These are phyloP conservation scores for Drosophila paranaensis DNA, from an alignment of 2,888 invertebrate species.

Conservation along the genomic window DNA sequence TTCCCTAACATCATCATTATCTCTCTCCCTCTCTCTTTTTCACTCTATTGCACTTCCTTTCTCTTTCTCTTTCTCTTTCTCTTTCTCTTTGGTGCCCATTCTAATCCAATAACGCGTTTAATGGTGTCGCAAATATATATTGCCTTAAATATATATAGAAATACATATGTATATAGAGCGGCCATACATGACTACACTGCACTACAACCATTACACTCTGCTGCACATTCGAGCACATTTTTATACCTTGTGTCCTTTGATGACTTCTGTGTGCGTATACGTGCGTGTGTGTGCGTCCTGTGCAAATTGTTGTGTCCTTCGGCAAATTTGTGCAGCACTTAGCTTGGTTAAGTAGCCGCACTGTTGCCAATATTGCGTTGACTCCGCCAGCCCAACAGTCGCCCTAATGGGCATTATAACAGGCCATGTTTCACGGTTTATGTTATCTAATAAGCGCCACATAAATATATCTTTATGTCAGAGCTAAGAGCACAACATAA, in stretches of 20 bases:
- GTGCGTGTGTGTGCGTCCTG: neutral
- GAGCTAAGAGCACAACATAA: conserved; percentile 48
- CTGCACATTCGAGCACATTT: conserved; percentile 42
- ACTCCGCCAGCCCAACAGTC: conserved; percentile 10
- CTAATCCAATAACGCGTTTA: conserved; percentile 60
- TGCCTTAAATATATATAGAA: conserved; percentile 29
- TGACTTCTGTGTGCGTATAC: conserved; percentile 13
- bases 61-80: neutral
- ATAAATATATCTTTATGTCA: conserved; percentile 53
- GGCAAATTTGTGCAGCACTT: conserved; percentile 70
- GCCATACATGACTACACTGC: conserved; percentile 41
- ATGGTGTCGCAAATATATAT: conserved; percentile 77
- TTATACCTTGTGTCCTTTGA: conserved; percentile 27
- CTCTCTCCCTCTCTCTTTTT: neutral
- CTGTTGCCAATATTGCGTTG: conserved; percentile 33
- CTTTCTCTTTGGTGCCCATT: conserved; percentile 6
- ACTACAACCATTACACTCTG: conserved; percentile 47
- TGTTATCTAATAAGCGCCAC: conserved; percentile 64
- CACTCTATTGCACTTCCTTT: neutral
- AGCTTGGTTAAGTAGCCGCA: conserved; percentile 62
- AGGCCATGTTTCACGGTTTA: conserved; percentile 47
- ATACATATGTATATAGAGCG: neutral
- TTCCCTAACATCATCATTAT: neutral
- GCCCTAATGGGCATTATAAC: conserved; percentile 42
- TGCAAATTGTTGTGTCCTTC: conserved; percentile 43